phyloP scores from a whole-genome alignment of 2,797 vertebrate species.

The Falco naumanni region DNA sequence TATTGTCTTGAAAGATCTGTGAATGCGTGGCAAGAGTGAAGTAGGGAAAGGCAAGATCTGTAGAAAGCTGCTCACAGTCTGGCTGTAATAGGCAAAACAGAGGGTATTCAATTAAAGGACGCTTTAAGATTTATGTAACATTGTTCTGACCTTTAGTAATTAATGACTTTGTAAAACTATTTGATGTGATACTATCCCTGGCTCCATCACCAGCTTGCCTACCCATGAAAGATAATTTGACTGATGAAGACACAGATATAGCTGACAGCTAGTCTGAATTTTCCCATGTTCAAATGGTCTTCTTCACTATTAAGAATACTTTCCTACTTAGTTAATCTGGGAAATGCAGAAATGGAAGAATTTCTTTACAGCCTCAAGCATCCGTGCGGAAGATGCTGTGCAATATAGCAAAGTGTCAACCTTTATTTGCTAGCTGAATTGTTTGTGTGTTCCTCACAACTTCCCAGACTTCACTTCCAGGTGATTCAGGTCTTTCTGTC shows the following conservation, averaged over 20 bases:
- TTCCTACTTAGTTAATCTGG: background rate
- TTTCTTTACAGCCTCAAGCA: background rate
- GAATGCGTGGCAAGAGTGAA: background rate
- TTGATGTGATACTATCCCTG: background rate
- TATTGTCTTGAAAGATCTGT: background rate
- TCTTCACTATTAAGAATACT: background rate
- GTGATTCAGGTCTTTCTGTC: background rate
- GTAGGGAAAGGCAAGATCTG: background rate
- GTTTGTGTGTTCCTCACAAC: background rate
- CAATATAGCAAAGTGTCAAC: background rate
- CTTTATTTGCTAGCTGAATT: background rate
- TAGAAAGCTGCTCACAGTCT: background rate
- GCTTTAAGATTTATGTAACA: background rate
- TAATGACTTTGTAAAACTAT: background rate
- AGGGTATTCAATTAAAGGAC: background rate
- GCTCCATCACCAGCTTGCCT: background rate
- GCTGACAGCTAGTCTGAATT: background rate
- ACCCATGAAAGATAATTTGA: background rate
- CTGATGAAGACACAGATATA: background rate
- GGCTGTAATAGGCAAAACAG: background rate
- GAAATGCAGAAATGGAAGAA: background rate
- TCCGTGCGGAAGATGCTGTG: background rate
- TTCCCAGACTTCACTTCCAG: background rate
- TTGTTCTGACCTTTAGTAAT: background rate
- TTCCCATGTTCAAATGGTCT: background rate